A percentile compares a stretch with the other conserved stretches of the same genome.
phyloP scores from a whole-genome alignment of 2,888 invertebrate species.

The Caradrina clavipalpis region DNA sequence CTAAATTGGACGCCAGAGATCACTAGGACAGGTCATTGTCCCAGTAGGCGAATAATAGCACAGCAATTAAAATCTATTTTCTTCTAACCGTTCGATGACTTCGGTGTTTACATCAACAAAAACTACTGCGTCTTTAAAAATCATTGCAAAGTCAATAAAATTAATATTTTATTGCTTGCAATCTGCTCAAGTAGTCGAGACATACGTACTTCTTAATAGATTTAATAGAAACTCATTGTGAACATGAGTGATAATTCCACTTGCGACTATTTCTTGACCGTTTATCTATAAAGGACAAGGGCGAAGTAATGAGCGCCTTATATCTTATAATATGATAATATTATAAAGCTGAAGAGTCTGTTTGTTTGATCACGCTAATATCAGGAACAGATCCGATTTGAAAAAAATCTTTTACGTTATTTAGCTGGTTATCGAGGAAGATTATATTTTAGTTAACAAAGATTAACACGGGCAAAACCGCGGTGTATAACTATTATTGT shows the following conservation, averaged over 20 bases:
- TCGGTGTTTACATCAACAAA: constrained; percentile 7
- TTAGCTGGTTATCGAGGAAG: too few relatives aligned
- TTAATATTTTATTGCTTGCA: constrained; percentile 26
- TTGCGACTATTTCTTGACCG: constrained; percentile 34
- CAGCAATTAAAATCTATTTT: not conserved
- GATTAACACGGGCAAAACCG: too few relatives aligned
- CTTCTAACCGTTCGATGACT: not conserved
- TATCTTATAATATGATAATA: constrained; percentile 1
- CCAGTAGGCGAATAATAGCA: not conserved
- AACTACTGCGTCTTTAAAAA: constrained; percentile 8
- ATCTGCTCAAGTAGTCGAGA: constrained; percentile 13
- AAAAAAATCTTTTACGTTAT: too few relatives aligned
- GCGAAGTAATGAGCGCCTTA: constrained; percentile 34
- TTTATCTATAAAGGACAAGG: constrained; percentile 60
- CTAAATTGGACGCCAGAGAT: constrained; percentile 14
- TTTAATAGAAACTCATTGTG: constrained; percentile 49
- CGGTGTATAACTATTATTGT: too few relatives aligned
- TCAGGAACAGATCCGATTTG: too few relatives aligned
- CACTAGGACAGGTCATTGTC: constrained; percentile 22
- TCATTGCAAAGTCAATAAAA: constrained; percentile 19
- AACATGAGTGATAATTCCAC: constrained; percentile 35
- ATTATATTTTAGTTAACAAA: too few relatives aligned
- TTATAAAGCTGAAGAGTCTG: not conserved
- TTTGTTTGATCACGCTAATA: too few relatives aligned
- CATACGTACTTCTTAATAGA: constrained; percentile 25